These are phyloP conservation scores for Bufo gargarizans DNA, from an alignment of 2,113 vertebrate genomes.

Conservation along the genomic window DNA sequence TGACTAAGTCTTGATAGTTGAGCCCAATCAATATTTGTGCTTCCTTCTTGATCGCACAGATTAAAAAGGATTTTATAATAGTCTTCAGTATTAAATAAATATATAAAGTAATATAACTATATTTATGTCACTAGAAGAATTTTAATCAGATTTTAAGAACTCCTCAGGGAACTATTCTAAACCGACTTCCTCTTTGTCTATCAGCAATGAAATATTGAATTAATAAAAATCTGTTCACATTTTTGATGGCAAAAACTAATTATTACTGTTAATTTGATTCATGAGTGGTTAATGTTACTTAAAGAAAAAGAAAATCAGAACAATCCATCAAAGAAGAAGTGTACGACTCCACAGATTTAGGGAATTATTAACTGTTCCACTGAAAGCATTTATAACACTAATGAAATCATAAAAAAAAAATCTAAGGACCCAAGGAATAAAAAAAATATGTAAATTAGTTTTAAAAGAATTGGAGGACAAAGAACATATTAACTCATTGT, in stretches of 20 bases:
- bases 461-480: background rate
- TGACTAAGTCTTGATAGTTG: background rate
- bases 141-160: background rate
- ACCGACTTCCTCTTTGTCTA: background rate
- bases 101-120: background rate
- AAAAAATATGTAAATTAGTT: background rate
- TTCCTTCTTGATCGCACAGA: background rate
- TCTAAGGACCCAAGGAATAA: background rate
- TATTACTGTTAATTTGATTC: conserved; percentile 14
- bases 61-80: background rate
- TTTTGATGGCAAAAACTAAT: background rate
- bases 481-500: background rate
- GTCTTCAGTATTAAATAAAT: background rate
- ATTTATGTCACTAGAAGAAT: background rate
- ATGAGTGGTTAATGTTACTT: conserved; percentile 17
- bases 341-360: background rate
- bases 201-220: conserved; percentile 11
- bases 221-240: conserved; percentile 23
- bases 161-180: background rate
- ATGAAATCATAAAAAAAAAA: conserved; percentile 12
- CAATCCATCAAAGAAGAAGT: conserved; percentile 9
- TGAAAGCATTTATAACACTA: conserved; percentile 10
- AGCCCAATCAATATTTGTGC: background rate
- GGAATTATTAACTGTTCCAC: background rate
- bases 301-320: conserved; percentile 4